These are phyloP conservation scores for Nemapogon koenigi DNA, from an alignment of 2,888 invertebrate species.

Conservation along the genomic window DNA sequence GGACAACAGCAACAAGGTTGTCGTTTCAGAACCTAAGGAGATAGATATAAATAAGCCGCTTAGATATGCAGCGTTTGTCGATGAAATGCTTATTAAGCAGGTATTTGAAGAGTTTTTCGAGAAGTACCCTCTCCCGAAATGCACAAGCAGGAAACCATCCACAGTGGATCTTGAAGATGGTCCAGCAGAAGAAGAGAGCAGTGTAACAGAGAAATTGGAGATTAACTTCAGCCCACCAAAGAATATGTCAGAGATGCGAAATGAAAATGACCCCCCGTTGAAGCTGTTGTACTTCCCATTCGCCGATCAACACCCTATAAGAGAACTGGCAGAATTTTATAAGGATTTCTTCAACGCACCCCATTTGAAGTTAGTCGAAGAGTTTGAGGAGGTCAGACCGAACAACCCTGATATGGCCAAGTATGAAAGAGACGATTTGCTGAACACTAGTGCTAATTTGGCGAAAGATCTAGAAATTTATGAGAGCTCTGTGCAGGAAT, in stretches of 20 bases:
- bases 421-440: conserved; percentile 46
- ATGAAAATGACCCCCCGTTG: conserved; percentile 70
- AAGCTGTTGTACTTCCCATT: conserved; percentile 78
- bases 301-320: conserved; percentile 73
- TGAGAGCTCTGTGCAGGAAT: conserved; percentile 76
- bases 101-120: conserved; percentile 42
- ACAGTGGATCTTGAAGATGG: conserved; percentile 25
- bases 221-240: conserved; percentile 50
- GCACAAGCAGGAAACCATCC: conserved; percentile 25
- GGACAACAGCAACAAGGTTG: conserved; percentile 66
- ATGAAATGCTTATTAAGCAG: conserved; percentile 40
- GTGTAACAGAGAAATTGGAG: conserved; percentile 37
- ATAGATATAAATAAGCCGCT: conserved; percentile 76
- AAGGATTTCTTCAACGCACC: conserved; percentile 80
- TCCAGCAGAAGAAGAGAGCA: conserved; percentile 34
- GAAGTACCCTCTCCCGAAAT: conserved; percentile 41
- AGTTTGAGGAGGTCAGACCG: conserved; percentile 20
- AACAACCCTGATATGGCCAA: conserved; percentile 20
- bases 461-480: conserved; percentile 75
- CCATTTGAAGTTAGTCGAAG: conserved; percentile 40
- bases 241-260: conserved; percentile 46
- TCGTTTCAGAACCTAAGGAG: conserved; percentile 31
- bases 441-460: too few relatives aligned
- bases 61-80: conserved; percentile 79
- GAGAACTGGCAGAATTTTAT: conserved; percentile 81